phyloP scores from a whole-genome alignment of 2,888 invertebrate genomes.

The Linyphia triangularis region DNA sequence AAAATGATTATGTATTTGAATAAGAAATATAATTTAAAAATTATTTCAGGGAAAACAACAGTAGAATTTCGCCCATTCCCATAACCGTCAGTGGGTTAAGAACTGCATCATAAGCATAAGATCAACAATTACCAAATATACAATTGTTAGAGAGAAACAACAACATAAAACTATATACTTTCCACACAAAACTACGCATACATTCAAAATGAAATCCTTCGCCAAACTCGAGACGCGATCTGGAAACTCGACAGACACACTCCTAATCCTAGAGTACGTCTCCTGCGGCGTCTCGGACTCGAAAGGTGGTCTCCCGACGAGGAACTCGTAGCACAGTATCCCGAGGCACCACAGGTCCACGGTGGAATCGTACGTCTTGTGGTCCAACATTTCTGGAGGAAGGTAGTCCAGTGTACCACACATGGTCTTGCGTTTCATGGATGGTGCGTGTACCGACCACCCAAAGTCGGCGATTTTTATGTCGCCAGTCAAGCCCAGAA shows the following conservation, averaged over 20 bases:
- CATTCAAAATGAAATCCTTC: slow-evolving; percentile 81
- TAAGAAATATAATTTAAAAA: too few species aligned
- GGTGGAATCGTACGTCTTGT: slow-evolving; percentile 90
- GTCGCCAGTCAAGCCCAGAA: slow-evolving; percentile 88
- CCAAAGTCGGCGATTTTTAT: slow-evolving; percentile 98
- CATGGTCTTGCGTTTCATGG: slow-evolving; percentile 86
- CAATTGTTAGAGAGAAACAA: too few species aligned
- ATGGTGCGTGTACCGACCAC: slow-evolving; percentile 97
- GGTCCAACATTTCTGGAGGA: slow-evolving; percentile 97
- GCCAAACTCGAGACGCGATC: slow-evolving; percentile 80
- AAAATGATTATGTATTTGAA: too few species aligned
- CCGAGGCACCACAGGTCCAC: slow-evolving; percentile 98
- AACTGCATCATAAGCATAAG: not conserved
- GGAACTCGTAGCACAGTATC: slow-evolving; percentile 94
- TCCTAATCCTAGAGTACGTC: slow-evolving; percentile 81
- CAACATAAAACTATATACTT: too few species aligned
- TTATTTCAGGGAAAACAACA: too few species aligned
- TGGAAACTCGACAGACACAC: slow-evolving; percentile 81
- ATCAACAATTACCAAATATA: not conserved
- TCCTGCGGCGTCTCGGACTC: slow-evolving; percentile 83
- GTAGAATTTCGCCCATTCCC: too few species aligned
- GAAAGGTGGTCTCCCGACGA: slow-evolving; percentile 97
- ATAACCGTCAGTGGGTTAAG: too few species aligned
- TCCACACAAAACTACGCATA: too few species aligned
- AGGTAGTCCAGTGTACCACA: slow-evolving; percentile 97